phyloP scores from a whole-genome alignment of 1,140 invertebrate genomes.

The Cotesia glomerata region DNA sequence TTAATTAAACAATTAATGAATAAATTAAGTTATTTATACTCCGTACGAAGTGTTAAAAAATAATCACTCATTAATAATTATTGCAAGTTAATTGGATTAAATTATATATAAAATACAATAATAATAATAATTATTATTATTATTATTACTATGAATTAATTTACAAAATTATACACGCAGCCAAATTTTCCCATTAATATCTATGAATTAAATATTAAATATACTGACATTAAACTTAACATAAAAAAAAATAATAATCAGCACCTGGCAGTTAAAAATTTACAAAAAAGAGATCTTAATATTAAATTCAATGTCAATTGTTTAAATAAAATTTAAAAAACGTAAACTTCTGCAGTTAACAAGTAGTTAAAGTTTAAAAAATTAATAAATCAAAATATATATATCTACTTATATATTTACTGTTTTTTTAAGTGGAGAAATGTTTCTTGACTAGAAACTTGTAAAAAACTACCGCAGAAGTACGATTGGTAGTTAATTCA shows the following conservation, averaged over 20 bases:
- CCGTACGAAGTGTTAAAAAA: not conserved
- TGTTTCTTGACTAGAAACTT: conserved; percentile 62
- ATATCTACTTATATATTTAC: conserved; percentile 25
- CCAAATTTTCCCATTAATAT: no score
- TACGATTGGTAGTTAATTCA: conserved; percentile 50
- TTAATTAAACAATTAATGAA: conserved; percentile 1
- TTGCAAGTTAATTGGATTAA: conserved; percentile 29
- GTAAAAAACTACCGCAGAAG: conserved; percentile 57
- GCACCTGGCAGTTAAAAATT: not conserved
- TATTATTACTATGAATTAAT: conserved; percentile 33
- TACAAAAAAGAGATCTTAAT: not conserved
- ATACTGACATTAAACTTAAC: conserved; percentile 9
- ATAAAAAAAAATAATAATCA: not conserved
- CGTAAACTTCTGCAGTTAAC: conserved; percentile 37
- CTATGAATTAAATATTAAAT: no score
- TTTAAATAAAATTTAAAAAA: conserved; percentile 3
- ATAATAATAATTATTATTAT: no score
- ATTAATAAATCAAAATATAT: conserved; percentile 29
- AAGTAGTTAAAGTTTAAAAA: conserved; percentile 45
- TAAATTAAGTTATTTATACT: no score
- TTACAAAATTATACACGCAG: conserved; percentile 56
- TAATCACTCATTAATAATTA: conserved; percentile 23
- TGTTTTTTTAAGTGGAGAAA: conserved; percentile 37
- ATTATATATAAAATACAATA: no score
- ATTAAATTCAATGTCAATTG: conserved; percentile 1